Percentiles rank a stretch among this genome's conserved stretches.
These are phyloP conservation scores for Lates japonicus DNA, from an alignment of 2,797 vertebrate species.

Conservation along the genomic window DNA sequence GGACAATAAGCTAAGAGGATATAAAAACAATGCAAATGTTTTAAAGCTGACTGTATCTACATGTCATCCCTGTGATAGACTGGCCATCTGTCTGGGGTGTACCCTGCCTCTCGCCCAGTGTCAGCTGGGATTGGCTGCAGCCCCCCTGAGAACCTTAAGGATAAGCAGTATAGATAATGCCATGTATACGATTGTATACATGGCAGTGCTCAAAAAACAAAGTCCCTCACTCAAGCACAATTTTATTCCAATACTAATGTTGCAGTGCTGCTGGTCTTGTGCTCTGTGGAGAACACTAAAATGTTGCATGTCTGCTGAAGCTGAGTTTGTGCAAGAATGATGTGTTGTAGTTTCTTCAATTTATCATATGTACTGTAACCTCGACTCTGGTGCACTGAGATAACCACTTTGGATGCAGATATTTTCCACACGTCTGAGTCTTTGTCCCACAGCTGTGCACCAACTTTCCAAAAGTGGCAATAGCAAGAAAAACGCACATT, in stretches of 20 bases:
- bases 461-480: conserved; percentile 53
- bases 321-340: conserved; percentile 31
- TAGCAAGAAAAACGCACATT: conserved; percentile 38
- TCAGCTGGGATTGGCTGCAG: no score
- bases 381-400: conserved; percentile 36
- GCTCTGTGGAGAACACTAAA: conserved; percentile 30
- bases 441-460: conserved; percentile 28
- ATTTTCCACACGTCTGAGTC: conserved; percentile 36
- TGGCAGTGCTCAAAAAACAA: conserved; percentile 4
- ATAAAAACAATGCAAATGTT: neutral
- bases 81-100: no score
- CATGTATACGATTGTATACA: neutral
- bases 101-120: no score
- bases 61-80: no score
- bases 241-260: conserved; percentile 32
- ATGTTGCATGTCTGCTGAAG: conserved; percentile 39
- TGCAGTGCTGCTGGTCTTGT: conserved; percentile 28
- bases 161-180: no score
- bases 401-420: conserved; percentile 57
- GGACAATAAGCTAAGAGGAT: neutral
- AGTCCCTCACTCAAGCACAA: conserved; percentile 2
- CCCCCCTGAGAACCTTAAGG: no score
- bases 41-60: neutral
- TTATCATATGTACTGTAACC: conserved; percentile 30
- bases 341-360: conserved; percentile 35